Evolutionary conservation across 2,797 vertebrate genomes (phyloP).

Genomic region (Sorex maritimensis): DNA sequence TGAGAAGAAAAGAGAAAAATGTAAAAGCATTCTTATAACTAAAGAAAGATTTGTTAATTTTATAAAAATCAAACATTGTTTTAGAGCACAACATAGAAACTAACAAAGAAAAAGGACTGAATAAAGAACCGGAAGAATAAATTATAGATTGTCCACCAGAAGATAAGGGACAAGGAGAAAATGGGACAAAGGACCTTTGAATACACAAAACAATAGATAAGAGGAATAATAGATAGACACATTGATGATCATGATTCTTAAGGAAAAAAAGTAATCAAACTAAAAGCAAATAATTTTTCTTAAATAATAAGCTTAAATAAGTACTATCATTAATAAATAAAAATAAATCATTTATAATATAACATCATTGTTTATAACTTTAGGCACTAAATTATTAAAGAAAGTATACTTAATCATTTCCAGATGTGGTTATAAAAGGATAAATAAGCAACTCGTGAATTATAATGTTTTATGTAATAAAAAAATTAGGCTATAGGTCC

Average conservation of each 20-base stretch:
- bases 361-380: background rate
- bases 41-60: background rate
- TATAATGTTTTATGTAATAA: background rate
- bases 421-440: background rate
- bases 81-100: background rate
- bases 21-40: too few relatives aligned
- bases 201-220: background rate
- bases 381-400: background rate
- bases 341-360: background rate
- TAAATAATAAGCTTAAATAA: background rate
- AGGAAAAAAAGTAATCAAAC: background rate
- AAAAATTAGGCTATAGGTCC: background rate
- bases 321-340: background rate
- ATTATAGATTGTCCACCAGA: background rate
- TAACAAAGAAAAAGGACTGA: background rate
- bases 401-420: background rate
- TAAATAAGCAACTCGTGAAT: background rate
- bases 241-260: background rate
- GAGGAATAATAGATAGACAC: background rate
- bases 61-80: background rate
- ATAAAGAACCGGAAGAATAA: background rate
- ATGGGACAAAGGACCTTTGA: background rate
- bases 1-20: background rate
- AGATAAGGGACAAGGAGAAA: background rate
- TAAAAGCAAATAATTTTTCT: background rate